Percentiles rank a stretch among this genome's conserved stretches.
These are phyloP conservation scores for Dioctria linearis DNA, from an alignment of 2,888 invertebrate genomes.

Conservation along the genomic window DNA sequence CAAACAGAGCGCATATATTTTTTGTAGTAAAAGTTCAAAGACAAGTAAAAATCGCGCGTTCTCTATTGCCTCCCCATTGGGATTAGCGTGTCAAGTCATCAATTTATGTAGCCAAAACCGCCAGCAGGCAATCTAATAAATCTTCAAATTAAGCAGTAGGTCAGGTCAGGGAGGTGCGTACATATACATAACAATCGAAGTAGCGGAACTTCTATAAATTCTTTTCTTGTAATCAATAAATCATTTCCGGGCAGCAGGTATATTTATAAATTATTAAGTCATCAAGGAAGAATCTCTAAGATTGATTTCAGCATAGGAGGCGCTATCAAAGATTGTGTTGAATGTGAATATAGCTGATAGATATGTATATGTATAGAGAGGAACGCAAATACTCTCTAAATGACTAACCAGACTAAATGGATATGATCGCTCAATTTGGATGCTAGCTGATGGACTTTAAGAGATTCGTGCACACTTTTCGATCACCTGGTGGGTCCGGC, in stretches of 20 bases:
- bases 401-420: conserved; percentile 1
- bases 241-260: background rate
- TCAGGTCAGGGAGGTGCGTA: conserved; percentile 20
- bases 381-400: background rate
- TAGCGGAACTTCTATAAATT: background rate
- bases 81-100: background rate
- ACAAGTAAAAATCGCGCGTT: too few species aligned
- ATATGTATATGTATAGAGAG: background rate
- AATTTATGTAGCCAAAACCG: background rate
- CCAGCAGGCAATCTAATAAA: background rate
- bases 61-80: too few species aligned
- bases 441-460: conserved; percentile 4
- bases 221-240: background rate
- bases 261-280: background rate
- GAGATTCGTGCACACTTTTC: conserved; percentile 22
- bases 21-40: too few species aligned
- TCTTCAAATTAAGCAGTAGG: conserved; percentile 36
- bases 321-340: conserved; percentile 12
- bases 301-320: background rate
- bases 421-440: conserved; percentile 44
- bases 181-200: background rate
- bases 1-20: too few species aligned
- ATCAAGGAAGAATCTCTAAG: background rate
- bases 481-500: conserved; percentile 36
- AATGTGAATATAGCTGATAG: background rate